Evolutionary conservation across 2,797 vertebrate species (phyloP).

Genomic region (Sternotherus odoratus): DNA sequence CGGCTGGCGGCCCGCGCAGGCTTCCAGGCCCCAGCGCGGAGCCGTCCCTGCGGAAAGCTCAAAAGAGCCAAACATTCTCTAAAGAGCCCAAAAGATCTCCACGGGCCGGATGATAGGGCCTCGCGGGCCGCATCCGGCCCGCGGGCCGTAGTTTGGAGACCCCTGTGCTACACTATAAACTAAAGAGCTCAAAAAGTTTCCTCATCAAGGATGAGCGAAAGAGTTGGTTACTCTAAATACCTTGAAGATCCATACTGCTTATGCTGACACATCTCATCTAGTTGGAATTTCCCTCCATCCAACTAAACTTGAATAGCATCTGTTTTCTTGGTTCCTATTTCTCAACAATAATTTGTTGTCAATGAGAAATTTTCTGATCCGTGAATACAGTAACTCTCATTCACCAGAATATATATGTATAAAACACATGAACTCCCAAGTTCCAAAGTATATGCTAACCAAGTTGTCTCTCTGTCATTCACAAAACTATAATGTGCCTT

Average conservation of each 20-base stretch:
- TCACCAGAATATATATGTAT: not conserved
- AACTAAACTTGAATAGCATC: not conserved
- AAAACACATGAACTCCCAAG: not conserved
- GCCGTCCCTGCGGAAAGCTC: no score
- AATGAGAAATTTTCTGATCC: not conserved
- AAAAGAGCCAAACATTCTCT: no score
- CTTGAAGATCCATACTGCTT: not conserved
- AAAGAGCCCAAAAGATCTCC: no score
- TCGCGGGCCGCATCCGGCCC: no score
- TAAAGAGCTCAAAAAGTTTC: not conserved
- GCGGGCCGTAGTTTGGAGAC: no score
- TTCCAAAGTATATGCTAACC: not conserved
- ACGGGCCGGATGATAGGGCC: no score
- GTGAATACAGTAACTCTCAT: fast-evolving
- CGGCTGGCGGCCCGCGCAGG: no score
- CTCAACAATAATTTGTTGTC: not conserved
- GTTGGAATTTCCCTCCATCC: not conserved
- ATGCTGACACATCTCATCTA: not conserved
- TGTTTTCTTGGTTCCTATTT: not conserved
- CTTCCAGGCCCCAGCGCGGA: no score
- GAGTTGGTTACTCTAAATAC: not conserved
- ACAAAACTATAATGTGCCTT: not conserved
- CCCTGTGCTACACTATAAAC: not conserved
- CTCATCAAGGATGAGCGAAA: not conserved
- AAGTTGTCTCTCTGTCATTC: not conserved